Conservation (phyloP, 2,113 vertebrate species). For the Paratilapia polleni region DNA sequence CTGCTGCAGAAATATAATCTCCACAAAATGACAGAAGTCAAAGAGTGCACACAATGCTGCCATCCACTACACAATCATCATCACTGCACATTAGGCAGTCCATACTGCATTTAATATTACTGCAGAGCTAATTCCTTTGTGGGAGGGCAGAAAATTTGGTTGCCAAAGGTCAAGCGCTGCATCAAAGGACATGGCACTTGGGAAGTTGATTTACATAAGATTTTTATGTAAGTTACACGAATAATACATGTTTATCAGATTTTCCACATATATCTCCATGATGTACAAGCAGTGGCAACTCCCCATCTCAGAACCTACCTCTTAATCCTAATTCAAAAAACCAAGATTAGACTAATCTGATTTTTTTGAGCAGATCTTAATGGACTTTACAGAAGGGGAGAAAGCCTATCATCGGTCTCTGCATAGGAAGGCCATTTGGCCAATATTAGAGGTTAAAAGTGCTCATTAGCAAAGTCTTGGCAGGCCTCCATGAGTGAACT, state of each 20-base stretch:
- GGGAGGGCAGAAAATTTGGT: slow-evolving; percentile 22
- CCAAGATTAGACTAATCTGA: slow-evolving; percentile 58
- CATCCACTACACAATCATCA: slow-evolving; percentile 17
- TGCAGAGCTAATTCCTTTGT: slow-evolving; percentile 28
- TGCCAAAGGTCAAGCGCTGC: slow-evolving; percentile 33
- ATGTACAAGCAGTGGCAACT: not conserved
- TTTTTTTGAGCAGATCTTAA: slow-evolving; percentile 35
- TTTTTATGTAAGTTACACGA: slow-evolving; percentile 12
- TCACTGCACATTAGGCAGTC: slow-evolving; percentile 28
- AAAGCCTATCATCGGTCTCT: not conserved
- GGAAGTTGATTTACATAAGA: slow-evolving; percentile 15
- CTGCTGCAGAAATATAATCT: slow-evolving; percentile 59
- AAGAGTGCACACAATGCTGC: not conserved
- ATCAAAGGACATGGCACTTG: slow-evolving; percentile 16
- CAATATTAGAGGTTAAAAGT: slow-evolving; percentile 30
- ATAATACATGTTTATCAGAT: not conserved
- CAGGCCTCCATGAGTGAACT: not conserved
- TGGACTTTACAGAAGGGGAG: slow-evolving; percentile 28
- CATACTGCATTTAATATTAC: slow-evolving; percentile 24
- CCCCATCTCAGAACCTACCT: slow-evolving; percentile 12
- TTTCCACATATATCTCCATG: not conserved
- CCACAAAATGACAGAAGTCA: slow-evolving; percentile 39
- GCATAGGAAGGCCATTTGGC: slow-evolving; percentile 19
- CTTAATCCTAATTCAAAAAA: slow-evolving; percentile 50
- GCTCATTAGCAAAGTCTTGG: slow-evolving; percentile 30